Conservation (phyloP, 1,140 invertebrate genomes). For the Cyrtorhinus lividipennis region DNA sequence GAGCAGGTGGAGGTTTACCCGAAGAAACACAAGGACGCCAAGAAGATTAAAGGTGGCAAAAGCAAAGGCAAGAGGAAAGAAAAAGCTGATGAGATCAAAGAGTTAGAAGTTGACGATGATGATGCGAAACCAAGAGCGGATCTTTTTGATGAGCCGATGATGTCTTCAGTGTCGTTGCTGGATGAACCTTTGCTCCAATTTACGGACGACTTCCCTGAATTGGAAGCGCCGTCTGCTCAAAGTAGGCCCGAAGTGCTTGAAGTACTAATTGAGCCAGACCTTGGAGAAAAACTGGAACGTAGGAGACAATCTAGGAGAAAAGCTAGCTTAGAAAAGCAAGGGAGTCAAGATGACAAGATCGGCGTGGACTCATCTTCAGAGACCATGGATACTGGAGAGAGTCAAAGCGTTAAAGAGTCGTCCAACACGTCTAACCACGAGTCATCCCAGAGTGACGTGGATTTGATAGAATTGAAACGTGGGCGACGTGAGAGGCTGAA, state of each 20-base stretch:
- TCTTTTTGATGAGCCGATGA: no score
- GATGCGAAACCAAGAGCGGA: no score
- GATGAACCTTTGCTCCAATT: not conserved
- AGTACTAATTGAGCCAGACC: not conserved
- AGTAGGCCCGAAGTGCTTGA: not conserved
- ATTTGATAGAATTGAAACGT: not conserved
- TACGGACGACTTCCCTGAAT: not conserved
- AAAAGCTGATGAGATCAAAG: no score
- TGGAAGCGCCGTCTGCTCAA: not conserved
- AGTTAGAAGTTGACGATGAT: no score
- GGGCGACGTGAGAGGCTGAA: not conserved
- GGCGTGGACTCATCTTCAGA: not conserved
- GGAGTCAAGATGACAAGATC: not conserved
- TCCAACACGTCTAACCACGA: not conserved
- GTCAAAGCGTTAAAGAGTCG: no score
- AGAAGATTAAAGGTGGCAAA: not conserved
- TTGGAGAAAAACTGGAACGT: not conserved
- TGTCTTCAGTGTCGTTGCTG: not conserved
- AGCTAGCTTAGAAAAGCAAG: not conserved
- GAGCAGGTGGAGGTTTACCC: no score
- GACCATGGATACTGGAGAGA: not conserved
- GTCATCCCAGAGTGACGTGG: not conserved
- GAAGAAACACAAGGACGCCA: not conserved
- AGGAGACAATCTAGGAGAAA: not conserved
- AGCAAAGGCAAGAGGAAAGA: not conserved